Evolutionary conservation across 2,797 vertebrate species (phyloP), one percentile per base, ranked within the genome.

Genomic region (Chaunax sp.): DNA sequence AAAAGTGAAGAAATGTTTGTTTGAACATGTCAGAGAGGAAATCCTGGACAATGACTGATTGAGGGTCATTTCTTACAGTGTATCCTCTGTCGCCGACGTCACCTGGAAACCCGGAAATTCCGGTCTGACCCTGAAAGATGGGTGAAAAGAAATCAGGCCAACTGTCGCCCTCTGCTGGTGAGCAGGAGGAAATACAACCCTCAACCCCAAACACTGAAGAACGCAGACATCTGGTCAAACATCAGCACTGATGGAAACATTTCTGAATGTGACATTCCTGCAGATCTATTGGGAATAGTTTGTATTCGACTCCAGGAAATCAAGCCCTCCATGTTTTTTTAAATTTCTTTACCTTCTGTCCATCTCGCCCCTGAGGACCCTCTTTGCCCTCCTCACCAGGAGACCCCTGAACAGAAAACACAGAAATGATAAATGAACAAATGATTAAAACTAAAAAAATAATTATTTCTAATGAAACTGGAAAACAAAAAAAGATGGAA

Each of bases 51-150:
- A 60, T 25, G n/a, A 72, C 0, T 11, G 33, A 35, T 35, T 11
- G 28, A 23, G 19, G 41, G 55, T 19, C 5, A 12, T 54, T 1
- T 64, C 76, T 91, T 86, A 94, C 93, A 7, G 46, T 76, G 75
- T 91, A 94, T 60, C 94, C 94, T 73, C 69, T 78, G 22, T 95
- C 90, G 5, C 94, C 93, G 6, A 54, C 30, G 43, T 95, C 93
- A 16, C 92, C 94, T 3, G 75, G 62, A 74, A 92, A 94, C 54
- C 93, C 90, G 0, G 92, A 85, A 2, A 89, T 90, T 81, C 93
- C 94, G 3, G 13, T 84, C 75, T 93, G 92, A 71, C 94, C 94
- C 94, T 95, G 81, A 15, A 1, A 7, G 33, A 54, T 1, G 0
- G 30, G 59, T 33, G 5, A 23, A 54, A 14, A 46, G 0, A 44